Conservation (phyloP, 2,797 vertebrate species). For the Esox lucius region DNA sequence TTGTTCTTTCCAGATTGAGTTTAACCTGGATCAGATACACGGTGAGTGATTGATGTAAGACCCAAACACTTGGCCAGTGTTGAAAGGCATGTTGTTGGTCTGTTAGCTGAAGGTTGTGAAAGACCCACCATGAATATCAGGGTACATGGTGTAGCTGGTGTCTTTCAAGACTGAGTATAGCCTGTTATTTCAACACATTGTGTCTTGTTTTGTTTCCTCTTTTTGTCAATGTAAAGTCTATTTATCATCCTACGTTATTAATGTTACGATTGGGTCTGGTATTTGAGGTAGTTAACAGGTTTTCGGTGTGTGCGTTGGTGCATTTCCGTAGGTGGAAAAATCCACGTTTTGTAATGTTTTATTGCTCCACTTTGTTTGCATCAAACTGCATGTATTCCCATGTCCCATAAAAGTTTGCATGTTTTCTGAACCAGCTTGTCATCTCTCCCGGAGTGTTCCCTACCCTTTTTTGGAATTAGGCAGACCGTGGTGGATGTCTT, state of each 20-base stretch:
- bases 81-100: slow-evolving; percentile 5
- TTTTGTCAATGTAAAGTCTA: neutral
- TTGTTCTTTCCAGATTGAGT: slow-evolving; percentile 85
- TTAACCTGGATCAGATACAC: slow-evolving; percentile 88
- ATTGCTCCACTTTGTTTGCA: slow-evolving; percentile 7
- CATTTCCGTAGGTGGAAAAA: neutral
- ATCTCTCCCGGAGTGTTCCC: slow-evolving; percentile 40
- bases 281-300: neutral
- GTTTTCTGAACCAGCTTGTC: slow-evolving; percentile 46
- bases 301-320: neutral
- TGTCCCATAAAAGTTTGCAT: slow-evolving; percentile 52
- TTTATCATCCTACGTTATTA: neutral
- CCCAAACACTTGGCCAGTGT: slow-evolving; percentile 30
- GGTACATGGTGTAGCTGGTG: neutral
- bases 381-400: slow-evolving; percentile 18
- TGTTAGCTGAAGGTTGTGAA: neutral
- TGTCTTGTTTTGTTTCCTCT: neutral
- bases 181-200: neutral
- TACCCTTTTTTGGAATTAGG: slow-evolving; percentile 70
- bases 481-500: slow-evolving; percentile 46
- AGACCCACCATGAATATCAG: neutral
- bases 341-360: neutral
- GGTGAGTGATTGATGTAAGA: slow-evolving; percentile 77
- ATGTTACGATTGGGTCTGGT: neutral
- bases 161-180: neutral